These are phyloP conservation scores for Lepus timidus DNA, from an alignment of 2,113 vertebrate genomes.

Conservation along the genomic window DNA sequence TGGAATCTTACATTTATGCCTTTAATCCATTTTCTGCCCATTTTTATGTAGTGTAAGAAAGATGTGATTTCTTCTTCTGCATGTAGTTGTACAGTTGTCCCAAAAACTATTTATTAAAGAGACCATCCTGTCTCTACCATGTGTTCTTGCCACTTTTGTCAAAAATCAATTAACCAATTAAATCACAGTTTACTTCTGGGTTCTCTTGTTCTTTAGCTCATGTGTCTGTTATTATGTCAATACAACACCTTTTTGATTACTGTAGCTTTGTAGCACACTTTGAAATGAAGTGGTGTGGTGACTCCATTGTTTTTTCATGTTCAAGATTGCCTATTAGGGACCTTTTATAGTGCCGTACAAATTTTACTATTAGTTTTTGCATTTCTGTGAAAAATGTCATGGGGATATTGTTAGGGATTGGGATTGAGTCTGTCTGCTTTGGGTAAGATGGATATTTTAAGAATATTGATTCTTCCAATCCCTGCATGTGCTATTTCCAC, in stretches of 20 bases:
- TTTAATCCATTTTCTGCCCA: neutral
- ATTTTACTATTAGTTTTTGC: neutral
- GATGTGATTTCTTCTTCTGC: neutral
- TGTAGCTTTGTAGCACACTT: neutral
- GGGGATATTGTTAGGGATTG: neutral
- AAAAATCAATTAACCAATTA: neutral
- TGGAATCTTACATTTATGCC: neutral
- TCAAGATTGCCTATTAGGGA: neutral
- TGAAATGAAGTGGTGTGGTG: neutral
- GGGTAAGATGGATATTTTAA: neutral
- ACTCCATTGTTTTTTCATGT: neutral
- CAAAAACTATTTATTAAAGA: neutral
- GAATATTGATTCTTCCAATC: neutral
- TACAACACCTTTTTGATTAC: neutral
- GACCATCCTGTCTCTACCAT: neutral
- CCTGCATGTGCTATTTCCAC: neutral
- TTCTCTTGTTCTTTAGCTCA: neutral
- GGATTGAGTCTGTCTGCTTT: neutral
- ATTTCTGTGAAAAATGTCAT: neutral
- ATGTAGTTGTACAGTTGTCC: neutral
- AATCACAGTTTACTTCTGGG: neutral
- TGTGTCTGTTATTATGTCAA: neutral
- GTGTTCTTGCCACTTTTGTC: neutral
- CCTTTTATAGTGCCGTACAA: neutral
- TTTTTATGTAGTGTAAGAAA: neutral